Evolutionary conservation across 2,113 vertebrate genomes (phyloP).

Genomic region (Tenrec ecaudatus): DNA sequence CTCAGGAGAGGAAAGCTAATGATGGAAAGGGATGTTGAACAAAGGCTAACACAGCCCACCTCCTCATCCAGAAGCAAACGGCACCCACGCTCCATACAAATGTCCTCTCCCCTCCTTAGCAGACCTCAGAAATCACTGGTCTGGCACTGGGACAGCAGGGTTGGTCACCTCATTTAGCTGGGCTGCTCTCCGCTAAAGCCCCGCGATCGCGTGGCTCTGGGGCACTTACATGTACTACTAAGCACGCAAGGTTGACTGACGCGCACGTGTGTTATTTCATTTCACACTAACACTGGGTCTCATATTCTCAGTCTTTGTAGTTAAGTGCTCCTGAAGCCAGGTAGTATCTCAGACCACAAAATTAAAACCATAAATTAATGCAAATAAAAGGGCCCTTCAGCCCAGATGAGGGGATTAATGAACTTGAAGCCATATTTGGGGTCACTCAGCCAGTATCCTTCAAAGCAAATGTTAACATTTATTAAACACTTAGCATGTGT

Average conservation of each 20-base stretch:
- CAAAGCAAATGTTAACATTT: not conserved
- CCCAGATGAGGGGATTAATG: not conserved
- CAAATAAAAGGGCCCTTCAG: not conserved
- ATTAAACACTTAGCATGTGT: not conserved
- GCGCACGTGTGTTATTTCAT: not conserved
- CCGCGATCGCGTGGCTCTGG: not conserved
- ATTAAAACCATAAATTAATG: constrained; percentile 40
- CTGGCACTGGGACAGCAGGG: not conserved
- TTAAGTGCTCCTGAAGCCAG: not conserved
- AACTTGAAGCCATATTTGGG: not conserved
- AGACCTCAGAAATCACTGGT: not conserved
- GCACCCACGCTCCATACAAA: not conserved
- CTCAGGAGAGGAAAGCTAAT: not conserved
- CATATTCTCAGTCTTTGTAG: not conserved
- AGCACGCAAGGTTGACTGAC: not conserved
- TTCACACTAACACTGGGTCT: not conserved
- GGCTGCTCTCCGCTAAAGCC: not conserved
- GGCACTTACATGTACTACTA: not conserved
- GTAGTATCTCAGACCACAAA: not conserved
- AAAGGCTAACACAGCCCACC: not conserved
- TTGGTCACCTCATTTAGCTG: not conserved
- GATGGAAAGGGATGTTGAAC: not conserved
- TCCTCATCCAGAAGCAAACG: not conserved
- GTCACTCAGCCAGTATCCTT: not conserved
- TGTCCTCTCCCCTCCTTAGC: not conserved